These are phyloP conservation scores for Caenorhabditis macrosperma DNA, from an alignment of 2,888 invertebrate species.

Conservation along the genomic window DNA sequence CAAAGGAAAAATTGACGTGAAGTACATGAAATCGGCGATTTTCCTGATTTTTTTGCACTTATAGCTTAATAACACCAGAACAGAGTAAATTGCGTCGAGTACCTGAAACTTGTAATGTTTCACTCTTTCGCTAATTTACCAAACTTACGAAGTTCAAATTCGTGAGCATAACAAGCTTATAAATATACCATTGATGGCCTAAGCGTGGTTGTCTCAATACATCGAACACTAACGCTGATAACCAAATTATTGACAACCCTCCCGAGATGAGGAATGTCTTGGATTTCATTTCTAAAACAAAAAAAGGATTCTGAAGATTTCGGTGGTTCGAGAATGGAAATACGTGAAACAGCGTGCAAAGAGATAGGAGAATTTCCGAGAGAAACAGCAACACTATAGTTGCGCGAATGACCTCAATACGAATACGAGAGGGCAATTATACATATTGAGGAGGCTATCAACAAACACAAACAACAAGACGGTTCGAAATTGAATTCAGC, in stretches of 20 bases:
- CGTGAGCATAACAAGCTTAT: constrained; percentile 79
- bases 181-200: constrained; percentile 72
- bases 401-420: constrained; percentile 41
- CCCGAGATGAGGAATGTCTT: constrained; percentile 3
- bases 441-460: neutral
- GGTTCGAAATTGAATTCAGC: neutral
- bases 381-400: neutral
- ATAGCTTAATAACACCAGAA: constrained; percentile 31
- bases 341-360: neutral
- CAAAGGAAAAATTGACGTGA: constrained; percentile 73
- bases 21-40: constrained; percentile 71
- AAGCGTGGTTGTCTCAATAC: constrained; percentile 72
- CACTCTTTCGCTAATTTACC: neutral
- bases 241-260: constrained; percentile 67
- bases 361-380: neutral
- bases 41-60: neutral
- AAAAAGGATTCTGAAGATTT: no score
- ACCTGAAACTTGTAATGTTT: constrained; percentile 29
- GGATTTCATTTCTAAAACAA: constrained; percentile 25
- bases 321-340: no score
- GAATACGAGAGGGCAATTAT: constrained; percentile 30
- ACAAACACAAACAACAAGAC: constrained; percentile 2
- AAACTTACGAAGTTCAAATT: constrained; percentile 77
- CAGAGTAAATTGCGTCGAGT: constrained; percentile 54
- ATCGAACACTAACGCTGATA: constrained; percentile 73